A percentile compares a stretch with the other conserved stretches of the same genome.
phyloP scores from a whole-genome alignment of 2,888 invertebrate genomes.

The Euclidia mi region DNA sequence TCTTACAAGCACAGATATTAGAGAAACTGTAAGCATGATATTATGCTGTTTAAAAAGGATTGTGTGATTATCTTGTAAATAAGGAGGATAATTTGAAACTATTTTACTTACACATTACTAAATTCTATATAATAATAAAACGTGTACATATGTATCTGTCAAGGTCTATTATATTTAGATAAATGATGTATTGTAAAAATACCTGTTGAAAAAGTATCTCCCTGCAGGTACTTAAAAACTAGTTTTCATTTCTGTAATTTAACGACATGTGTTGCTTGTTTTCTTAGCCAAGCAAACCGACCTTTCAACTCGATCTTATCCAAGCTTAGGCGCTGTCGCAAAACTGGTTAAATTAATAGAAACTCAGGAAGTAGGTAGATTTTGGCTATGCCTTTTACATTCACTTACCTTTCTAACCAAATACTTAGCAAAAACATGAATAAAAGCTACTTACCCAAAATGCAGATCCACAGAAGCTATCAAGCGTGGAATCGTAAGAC shows the following conservation, averaged over 20 bases:
- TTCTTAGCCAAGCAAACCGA: slow-evolving; percentile 11
- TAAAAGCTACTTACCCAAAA: slow-evolving; percentile 93
- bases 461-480: slow-evolving; percentile 93
- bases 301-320: slow-evolving; percentile 31
- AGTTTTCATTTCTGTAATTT: not conserved
- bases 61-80: too few relatives aligned
- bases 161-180: too few relatives aligned
- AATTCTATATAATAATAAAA: too few relatives aligned
- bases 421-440: slow-evolving; percentile 10
- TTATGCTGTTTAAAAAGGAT: too few relatives aligned
- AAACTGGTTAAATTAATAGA: slow-evolving; percentile 40
- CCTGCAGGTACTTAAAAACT: too few relatives aligned
- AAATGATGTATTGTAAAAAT: too few relatives aligned
- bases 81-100: too few relatives aligned
- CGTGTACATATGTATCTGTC: too few relatives aligned
- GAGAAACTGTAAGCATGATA: too few relatives aligned
- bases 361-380: slow-evolving; percentile 16
- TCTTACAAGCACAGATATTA: too few relatives aligned
- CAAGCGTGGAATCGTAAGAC: slow-evolving; percentile 91
- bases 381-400: slow-evolving; percentile 1
- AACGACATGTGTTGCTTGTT: not conserved
- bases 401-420: not conserved
- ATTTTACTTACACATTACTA: too few relatives aligned
- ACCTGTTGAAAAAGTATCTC: too few relatives aligned
- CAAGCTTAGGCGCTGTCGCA: slow-evolving; percentile 9